Conservation (phyloP, 2,797 vertebrate genomes). For the Stomatorhinus walkeri region DNA sequence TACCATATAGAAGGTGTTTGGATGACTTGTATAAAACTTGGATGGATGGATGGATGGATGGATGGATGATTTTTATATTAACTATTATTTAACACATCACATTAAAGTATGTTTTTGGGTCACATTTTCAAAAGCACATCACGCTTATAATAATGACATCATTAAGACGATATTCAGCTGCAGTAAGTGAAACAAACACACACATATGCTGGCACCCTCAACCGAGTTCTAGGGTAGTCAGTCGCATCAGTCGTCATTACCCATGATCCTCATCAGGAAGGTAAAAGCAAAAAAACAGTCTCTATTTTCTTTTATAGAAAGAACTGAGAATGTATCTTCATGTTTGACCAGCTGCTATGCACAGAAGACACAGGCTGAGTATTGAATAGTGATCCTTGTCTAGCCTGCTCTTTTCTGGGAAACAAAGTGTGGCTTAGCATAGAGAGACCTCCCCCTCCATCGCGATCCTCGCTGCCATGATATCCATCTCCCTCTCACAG, state of each 20-base stretch:
- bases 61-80: not conserved
- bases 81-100: not conserved
- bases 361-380: not conserved
- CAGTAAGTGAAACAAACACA: not conserved
- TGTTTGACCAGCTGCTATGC: not conserved
- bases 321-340: not conserved
- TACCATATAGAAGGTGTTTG: not conserved
- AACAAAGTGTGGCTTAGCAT: slow-evolving; percentile 42
- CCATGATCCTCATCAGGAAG: not conserved
- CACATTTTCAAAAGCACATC: not conserved
- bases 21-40: not conserved
- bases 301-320: not conserved
- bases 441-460: slow-evolving; percentile 49
- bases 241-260: not conserved
- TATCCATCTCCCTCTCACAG: slow-evolving; percentile 67
- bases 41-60: too few species aligned
- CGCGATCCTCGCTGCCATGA: slow-evolving; percentile 49
- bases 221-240: not conserved
- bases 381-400: not conserved
- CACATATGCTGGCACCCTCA: not conserved
- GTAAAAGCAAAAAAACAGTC: not conserved
- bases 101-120: not conserved
- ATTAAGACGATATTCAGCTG: not conserved
- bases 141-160: not conserved
- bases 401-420: not conserved